Conservation (phyloP, 2,888 invertebrate species). For the Frankliniella fusca region DNA sequence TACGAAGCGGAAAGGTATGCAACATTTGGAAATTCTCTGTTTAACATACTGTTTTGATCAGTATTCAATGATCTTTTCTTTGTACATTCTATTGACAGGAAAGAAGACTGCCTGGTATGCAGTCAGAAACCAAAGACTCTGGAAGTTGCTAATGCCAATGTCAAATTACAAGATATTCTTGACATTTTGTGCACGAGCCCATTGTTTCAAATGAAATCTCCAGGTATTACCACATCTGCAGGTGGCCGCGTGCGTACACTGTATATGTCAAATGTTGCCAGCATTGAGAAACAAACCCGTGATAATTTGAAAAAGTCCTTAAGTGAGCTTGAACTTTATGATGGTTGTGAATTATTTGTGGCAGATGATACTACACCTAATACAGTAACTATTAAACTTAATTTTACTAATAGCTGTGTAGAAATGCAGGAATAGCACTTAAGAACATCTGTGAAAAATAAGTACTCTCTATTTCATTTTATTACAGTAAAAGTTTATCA, state of each 20-base stretch:
- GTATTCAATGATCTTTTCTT: not conserved
- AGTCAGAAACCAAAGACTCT: slow-evolving; percentile 56
- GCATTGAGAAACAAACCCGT: slow-evolving; percentile 84
- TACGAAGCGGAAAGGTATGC: slow-evolving; percentile 85
- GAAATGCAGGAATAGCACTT: not conserved
- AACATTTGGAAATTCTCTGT: no score
- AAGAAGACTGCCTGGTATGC: slow-evolving; percentile 1
- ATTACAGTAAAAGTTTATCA: not conserved
- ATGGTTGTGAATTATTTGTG: slow-evolving; percentile 83
- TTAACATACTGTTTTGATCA: slow-evolving; percentile 33
- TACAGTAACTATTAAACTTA: slow-evolving; percentile 70
- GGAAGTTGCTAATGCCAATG: slow-evolving; percentile 59
- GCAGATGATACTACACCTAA: slow-evolving; percentile 89
- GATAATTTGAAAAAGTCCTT: slow-evolving; percentile 84
- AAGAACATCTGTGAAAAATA: no score
- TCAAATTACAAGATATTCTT: slow-evolving; percentile 76
- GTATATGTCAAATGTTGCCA: slow-evolving; percentile 87
- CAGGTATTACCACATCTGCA: slow-evolving; percentile 75
- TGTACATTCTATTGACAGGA: not conserved
- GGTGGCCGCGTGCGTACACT: slow-evolving; percentile 85
- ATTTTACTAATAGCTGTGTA: slow-evolving; percentile 48
- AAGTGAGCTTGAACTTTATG: slow-evolving; percentile 73
- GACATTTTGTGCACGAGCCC: slow-evolving; percentile 71
- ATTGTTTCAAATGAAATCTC: slow-evolving; percentile 85
- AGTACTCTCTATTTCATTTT: no score